Base-by-base conservation (phyloP, 2,113 vertebrate species). In the Poeciliopsis occidentalis region DNA sequence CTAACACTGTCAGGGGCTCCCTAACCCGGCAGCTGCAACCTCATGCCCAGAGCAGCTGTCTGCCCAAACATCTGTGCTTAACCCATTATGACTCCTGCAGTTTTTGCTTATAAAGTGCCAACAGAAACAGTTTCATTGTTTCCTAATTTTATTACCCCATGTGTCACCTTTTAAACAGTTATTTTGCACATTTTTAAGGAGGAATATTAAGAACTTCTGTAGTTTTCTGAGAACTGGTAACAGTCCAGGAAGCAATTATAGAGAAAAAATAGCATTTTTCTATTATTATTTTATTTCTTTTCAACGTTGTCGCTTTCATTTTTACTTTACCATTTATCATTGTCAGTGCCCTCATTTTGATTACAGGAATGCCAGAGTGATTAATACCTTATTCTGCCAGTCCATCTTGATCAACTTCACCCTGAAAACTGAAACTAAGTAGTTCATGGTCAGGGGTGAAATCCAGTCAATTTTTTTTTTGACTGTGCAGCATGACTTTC, bases 41-140 rank as follows among this genome's bases (percentile, higher is more conserved):
- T 82, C 77, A 73, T 64, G 76, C 83, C 54, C 34, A 83, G 77
- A 82, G 79, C 60, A 75, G 66, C 67, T 65, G 69, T 69, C 85
- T 85, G 84, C 73, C 85, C 79, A 61, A 85, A 87, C 85, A 87
- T 87, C 84, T 91, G 83, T 64, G 75, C 80, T 82, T 72, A 79
- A 74, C 67, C 44, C 7, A 19, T 79, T 77, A 47, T 19, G 34
- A 64, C 60, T 72, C 78, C 76, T 64, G 51, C 72, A 37, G 63
- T 26, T 51, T 69, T 69, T 70, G 74, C 29, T 32, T 62, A 63
- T 31, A 27, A 61, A 60, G 71, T 66, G 31, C 15, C 57, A 31
- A 12, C 67, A 67, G 62, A 80, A 73, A 65, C 27, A 54, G 27
- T 39, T 31, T 19, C 12, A 69, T 62, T 22, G 39, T 39, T 54